Base-by-base conservation (phyloP, 1,140 invertebrate species). In the Metopolophium dirhodum region DNA sequence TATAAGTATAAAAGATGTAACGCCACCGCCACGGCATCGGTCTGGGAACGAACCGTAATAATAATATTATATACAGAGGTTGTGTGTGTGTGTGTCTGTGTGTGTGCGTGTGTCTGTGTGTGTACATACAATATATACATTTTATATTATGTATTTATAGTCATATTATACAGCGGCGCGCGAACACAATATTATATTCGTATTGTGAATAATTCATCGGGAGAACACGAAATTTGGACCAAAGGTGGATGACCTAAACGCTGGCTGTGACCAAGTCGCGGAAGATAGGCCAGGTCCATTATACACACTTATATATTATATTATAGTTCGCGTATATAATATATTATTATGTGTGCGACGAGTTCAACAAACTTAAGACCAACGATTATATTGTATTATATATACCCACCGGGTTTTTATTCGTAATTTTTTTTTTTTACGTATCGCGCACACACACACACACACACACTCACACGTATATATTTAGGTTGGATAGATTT, bases 181-280 rank as follows among this genome's bases (percentile, higher is more conserved):
- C 61, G 90, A 82, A 49, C 9, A 89, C 47, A 90, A 90, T 86
- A 47, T 30, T 30, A 30, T 30, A 30, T 93, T 45, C 82, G 91
- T 82, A 82, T 49, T 86, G 91, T 86, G 91, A 93, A 93, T 86
- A 86, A 93, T 93, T 57, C 82, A 54, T 93, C 91, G 82, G 91
- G 85, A 93, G 82, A 85, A 85, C 91, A 93, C 82, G 91, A 93
- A 93, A 93, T 93, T 93, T 93, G 82, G 91, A 93, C 82, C 91
- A 93, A 93, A 93, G 91, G 91, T 93, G 82, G 49, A 93, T 68
- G 91, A 93, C 91, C 91, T 77, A 92, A 92, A 92, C 90, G 57
- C 90, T 61, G 54, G 41, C 90, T 54, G 91, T 86, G 82, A 93
- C 91, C 91, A 93, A 93, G 82, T 93, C 82, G 45, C 82, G 45